Evolutionary conservation across 1,140 invertebrate species (phyloP), one percentile per base, ranked within the genome.

Genomic region (Calephelis virginiensis): DNA sequence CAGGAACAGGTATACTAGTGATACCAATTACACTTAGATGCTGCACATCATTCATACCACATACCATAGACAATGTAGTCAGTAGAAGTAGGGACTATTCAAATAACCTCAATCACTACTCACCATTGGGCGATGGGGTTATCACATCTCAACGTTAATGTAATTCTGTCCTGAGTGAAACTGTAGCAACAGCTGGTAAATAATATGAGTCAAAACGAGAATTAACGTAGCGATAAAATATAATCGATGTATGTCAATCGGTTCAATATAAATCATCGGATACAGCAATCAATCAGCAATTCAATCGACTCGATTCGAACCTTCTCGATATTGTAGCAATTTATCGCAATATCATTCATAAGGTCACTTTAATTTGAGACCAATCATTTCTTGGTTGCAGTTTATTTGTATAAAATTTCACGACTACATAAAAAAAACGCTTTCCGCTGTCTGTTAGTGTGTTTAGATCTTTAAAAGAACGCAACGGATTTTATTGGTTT

Each of bases 251-350:
- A 45, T 17, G 61, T 62, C 61, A 45, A 62, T 62, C 61, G n/a
- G 45, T 14, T 47, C 61, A 47, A 62, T 62, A 62, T 62, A 62
- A 62, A 62, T 62, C 61, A 62, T 47, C n/a, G 38, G 40, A 17
- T 45, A 62, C 43, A 47, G 45, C 40, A 45, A 62, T 62, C 61
- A 62, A 62, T 62, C 61, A 56, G 53, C 28, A 56, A 56, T 37
- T 56, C 53, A 46, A 62, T 62, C 61, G 61, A 45, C 61, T 62
- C 61, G 40, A 62, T 43, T 45, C 61, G 13, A 48, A 63, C 45
- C 48, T 63, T 48, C 28, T 63, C 28, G 53, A 56, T 56, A 56
- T 28, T 56, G 53, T 56, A 56, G 11, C 53, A 56, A 56, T 37
- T 56, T 56, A 56, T 56, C 53, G 53, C 50, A 53, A 53, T 53